Base-by-base conservation (phyloP, 2,888 invertebrate genomes). In the Morpho helenor region DNA sequence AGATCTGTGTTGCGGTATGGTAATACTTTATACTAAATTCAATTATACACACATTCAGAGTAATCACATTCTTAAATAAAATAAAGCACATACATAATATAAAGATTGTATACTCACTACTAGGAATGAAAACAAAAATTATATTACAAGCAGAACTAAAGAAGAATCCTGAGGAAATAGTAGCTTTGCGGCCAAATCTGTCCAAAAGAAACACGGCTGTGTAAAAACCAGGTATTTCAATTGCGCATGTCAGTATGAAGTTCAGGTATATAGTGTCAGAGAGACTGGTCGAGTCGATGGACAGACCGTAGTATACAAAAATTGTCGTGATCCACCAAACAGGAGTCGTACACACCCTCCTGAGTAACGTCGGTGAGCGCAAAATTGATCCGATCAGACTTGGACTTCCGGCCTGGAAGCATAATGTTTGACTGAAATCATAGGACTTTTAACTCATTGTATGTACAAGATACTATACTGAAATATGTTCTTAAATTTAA, bases 281-380 rank as follows among this genome's bases (percentile, higher is more conserved):
- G 41, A 95, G 79, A 0, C 92, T 85, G 0, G 94, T 93, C 0
- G 95, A 93, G 76, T 94, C 94, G 52, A 95, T 80, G 4, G 94
- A 94, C n/a, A 95, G 78, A 0, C 95, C 95, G 69, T 94, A 95
- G 77, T 94, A 95, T 7, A 95, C 92, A 62, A 95, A 92, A 0
- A 93, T 93, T 63, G 93, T 93, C 0, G 94, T 93, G 42, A 94
- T 91, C 94, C 94, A 95, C 77, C 94, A 94, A 63, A 94, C 87
- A 10, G 93, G 93, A 56, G 94, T 93, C 56, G 92, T 92, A 16
- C 91, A 64, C 52, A 92, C 75, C 44, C 93, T 81, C 0, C 92
- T 74, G 2, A 92, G 73, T 3, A 94, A 79, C 8, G 87, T 77
- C 1, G 75, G 77, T 0, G 93, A 93, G 43, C 79, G 83, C 10